phyloP scores from a whole-genome alignment of 2,888 invertebrate species.

The Drosophila anomalata region DNA sequence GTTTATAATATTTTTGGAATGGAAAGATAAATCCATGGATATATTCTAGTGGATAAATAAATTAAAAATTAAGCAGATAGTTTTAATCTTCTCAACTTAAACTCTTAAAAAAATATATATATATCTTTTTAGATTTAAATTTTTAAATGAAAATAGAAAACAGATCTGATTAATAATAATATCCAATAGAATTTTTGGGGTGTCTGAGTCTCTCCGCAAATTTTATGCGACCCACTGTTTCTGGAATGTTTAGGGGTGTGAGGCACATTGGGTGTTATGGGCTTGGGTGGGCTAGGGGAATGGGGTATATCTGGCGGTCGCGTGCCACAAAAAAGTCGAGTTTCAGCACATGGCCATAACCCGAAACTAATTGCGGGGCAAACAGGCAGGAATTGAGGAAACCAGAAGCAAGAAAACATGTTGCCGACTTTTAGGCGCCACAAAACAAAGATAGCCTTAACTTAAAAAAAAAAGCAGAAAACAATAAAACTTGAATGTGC shows the following conservation, averaged over 20 bases:
- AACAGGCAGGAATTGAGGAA: constrained; percentile 25
- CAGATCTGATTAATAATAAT: no score
- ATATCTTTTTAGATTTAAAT: no score
- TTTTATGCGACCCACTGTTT: neutral
- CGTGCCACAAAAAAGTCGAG: constrained; percentile 40
- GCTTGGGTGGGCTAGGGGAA: neutral
- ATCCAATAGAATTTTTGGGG: no score
- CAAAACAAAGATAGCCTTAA: constrained; percentile 16
- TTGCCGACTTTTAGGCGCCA: constrained; percentile 44
- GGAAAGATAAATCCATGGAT: no score
- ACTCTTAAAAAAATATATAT: no score
- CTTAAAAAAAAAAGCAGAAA: neutral
- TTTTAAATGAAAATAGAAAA: no score
- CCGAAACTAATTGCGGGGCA: constrained; percentile 51
- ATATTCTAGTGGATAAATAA: no score
- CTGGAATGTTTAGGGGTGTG: neutral
- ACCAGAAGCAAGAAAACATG: constrained; percentile 12
- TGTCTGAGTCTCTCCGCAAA: no score
- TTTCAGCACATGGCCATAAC: constrained; percentile 43
- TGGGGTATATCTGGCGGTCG: constrained; percentile 22
- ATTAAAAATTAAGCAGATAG: no score
- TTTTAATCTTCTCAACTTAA: no score
- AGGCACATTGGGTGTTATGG: constrained; percentile 6
- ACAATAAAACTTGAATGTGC: constrained; percentile 27
- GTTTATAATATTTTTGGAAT: no score